Conservation (phyloP, 2,888 invertebrate genomes). For the Macropis europaea region DNA sequence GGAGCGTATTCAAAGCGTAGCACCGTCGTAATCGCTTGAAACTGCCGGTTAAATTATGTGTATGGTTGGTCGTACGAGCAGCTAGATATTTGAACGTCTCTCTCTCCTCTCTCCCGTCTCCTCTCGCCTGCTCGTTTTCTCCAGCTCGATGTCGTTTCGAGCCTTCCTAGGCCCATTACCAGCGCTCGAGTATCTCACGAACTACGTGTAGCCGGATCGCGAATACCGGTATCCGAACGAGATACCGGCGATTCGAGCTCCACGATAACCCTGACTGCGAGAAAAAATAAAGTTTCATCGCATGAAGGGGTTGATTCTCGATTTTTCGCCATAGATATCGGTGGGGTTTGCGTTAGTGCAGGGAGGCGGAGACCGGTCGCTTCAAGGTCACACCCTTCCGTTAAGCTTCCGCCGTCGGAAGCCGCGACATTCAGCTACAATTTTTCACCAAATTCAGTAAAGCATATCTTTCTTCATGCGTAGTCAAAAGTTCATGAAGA, state of each 20-base stretch:
- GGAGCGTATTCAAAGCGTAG: conserved; percentile 46
- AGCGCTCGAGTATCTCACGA: conserved; percentile 44
- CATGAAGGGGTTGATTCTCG: too few species aligned
- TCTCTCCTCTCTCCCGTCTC: conserved; percentile 13
- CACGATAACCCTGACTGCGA: conserved; percentile 29
- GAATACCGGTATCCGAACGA: conserved; percentile 34
- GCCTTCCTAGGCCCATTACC: conserved; percentile 42
- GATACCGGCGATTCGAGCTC: conserved; percentile 36
- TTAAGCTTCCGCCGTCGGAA: too few species aligned
- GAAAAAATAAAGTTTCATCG: too few species aligned
- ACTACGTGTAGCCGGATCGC: conserved; percentile 44
- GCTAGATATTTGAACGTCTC: conserved; percentile 36
- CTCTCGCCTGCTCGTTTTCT: conserved; percentile 16
- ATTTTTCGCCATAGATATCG: too few species aligned
- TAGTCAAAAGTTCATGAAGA: too few species aligned
- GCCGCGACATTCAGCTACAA: too few species aligned
- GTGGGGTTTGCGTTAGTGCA: too few species aligned
- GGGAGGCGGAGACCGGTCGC: too few species aligned
- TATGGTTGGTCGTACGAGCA: conserved; percentile 35
- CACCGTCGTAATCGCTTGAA: conserved; percentile 56
- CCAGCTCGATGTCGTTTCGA: conserved; percentile 25
- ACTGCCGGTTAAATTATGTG: conserved; percentile 54
- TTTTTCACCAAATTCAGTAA: too few species aligned
- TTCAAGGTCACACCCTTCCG: too few species aligned
- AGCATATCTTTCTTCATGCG: too few species aligned